Evolutionary conservation across 2,888 invertebrate species (phyloP), one percentile per base, ranked within the genome.

Genomic region (Chrysolina americana): DNA sequence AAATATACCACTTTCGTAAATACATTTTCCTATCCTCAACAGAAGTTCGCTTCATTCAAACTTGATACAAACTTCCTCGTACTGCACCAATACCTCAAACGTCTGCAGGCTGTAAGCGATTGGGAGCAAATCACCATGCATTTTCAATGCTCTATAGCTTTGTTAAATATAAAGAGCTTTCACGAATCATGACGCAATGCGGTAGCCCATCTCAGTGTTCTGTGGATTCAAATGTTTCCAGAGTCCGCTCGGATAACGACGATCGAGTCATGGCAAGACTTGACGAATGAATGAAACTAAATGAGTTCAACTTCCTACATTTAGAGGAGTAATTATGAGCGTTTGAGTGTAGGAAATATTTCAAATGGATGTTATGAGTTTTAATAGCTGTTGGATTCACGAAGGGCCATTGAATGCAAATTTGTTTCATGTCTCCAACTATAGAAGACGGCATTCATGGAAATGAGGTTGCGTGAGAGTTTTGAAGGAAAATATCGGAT

Each of bases 311-410:
- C 64, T 69, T 56, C 69, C 64, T 73, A 21, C 56, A 65, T 73
- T 73, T 53, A 64, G 41, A 69, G 53, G 28, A 69, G 73, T 73
- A 73, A 73, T 73, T 73, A 69, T 73, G 28, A 69, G 36, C 68
- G 64, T 56, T 69, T 44, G 21, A 13, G 53, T 36, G 8, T 15
- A 15, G 2, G 17, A 59, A 15, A 28, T 28, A 59, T 28, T 59
- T 28, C 15, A n/a, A 36, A 59, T 36, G 28, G n/a, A 36, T 28
- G 59, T 36, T 59, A 9, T 59, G 59, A 28, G 59, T 36, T 28
- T 59, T 15, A 21, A 23, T 53, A 53, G 53, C 13, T 19, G 21
- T 15, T 23, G 19, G 19, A 53, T 53, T 13, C 21, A 53, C 21
- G 53, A 21, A 13, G 21, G 19, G 53, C 5, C 53, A 21, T 23